These are phyloP conservation scores for Aramus guarauna DNA, from an alignment of 2,113 vertebrate species.

Conservation along the genomic window DNA sequence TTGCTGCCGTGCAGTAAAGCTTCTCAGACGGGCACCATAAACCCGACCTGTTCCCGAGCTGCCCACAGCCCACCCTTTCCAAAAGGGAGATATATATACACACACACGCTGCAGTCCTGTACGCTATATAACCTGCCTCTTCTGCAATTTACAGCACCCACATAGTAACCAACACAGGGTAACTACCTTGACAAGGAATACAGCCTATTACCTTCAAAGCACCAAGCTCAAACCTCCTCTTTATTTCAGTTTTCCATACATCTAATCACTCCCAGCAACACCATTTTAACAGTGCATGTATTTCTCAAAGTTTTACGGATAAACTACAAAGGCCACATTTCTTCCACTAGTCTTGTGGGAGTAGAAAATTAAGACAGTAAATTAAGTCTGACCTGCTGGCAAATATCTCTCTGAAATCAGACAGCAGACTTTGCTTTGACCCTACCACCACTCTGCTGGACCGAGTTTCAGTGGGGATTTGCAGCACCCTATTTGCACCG, in stretches of 20 bases:
- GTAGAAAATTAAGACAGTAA: neutral
- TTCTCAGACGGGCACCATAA: neutral
- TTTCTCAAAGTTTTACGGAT: neutral
- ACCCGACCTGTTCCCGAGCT: neutral
- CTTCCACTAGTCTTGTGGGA: neutral
- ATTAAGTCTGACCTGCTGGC: neutral
- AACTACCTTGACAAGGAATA: neutral
- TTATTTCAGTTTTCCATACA: neutral
- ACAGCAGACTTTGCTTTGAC: neutral
- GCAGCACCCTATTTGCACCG: neutral
- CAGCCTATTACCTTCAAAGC: neutral
- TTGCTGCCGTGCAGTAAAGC: neutral
- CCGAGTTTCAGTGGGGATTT: neutral
- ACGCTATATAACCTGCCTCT: neutral
- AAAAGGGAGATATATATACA: too few relatives aligned
- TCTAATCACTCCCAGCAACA: neutral
- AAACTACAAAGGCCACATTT: neutral
- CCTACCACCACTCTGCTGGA: neutral
- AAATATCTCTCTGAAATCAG: neutral
- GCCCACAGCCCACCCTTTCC: neutral
- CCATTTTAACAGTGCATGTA: neutral
- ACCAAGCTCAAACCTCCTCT: neutral
- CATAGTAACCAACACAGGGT: neutral
- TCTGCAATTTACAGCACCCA: neutral
- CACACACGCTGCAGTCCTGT: neutral